These are phyloP conservation scores for Nomada goodeniana DNA, from an alignment of 2,888 invertebrate genomes.

Conservation along the genomic window DNA sequence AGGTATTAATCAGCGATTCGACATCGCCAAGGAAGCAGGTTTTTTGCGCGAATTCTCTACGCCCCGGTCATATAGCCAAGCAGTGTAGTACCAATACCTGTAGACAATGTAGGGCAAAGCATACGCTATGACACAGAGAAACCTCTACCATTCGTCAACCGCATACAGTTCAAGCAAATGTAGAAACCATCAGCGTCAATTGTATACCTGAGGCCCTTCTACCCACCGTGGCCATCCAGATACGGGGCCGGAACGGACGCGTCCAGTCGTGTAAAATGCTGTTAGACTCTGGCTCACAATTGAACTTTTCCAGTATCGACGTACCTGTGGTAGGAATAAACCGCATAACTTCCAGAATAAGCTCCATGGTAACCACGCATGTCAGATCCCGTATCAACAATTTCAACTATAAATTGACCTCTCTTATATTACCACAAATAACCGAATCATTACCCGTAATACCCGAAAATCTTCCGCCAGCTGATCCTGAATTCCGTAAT, in stretches of 20 bases:
- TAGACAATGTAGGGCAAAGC: background rate
- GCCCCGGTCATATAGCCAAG: background rate
- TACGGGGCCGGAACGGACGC: background rate
- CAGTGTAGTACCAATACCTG: background rate
- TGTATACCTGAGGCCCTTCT: background rate
- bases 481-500: background rate
- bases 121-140: background rate
- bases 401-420: background rate
- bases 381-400: background rate
- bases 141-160: background rate
- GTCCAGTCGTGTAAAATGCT: background rate
- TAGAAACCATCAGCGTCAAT: background rate
- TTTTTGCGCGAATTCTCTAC: background rate
- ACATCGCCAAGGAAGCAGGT: background rate
- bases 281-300: background rate
- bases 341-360: background rate
- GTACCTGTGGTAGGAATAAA: conserved; percentile 1
- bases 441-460: background rate
- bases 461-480: background rate
- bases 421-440: background rate
- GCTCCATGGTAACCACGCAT: background rate
- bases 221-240: background rate
- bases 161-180: background rate
- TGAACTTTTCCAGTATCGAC: background rate
- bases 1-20: background rate